phyloP scores from a whole-genome alignment of 2,113 vertebrate species.

The Callocephalon fimbriatum region DNA sequence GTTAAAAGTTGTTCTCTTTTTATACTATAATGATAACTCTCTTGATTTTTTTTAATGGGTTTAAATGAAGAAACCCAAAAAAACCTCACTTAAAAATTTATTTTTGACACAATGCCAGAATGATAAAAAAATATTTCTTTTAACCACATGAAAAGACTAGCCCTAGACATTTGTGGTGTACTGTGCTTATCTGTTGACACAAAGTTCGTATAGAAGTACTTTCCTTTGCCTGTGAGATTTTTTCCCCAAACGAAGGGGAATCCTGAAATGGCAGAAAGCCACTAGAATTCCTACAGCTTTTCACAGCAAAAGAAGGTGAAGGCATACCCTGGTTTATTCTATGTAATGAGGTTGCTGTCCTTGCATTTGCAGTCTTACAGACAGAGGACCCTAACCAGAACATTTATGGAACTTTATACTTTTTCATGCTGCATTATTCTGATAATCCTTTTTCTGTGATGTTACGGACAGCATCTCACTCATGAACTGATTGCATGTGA shows the following conservation, averaged over 20 bases:
- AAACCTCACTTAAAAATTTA: not conserved
- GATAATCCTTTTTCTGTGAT: not conserved
- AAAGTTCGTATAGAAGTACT: accelerated
- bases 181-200: not conserved
- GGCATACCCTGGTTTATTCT: not conserved
- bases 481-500: not conserved
- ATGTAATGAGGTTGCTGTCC: not conserved
- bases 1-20: not conserved
- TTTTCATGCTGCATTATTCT: not conserved
- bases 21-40: not conserved
- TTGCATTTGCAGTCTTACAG: not conserved
- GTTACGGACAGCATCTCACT: not conserved
- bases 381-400: not conserved
- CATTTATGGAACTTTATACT: not conserved
- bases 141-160: not conserved
- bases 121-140: not conserved
- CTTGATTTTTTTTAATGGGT: not conserved
- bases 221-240: not conserved
- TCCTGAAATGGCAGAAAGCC: not conserved
- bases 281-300: not conserved
- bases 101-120: not conserved
- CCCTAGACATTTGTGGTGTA: not conserved
- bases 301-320: not conserved
- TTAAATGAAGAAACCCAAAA: not conserved
- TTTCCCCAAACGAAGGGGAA: not conserved